Conservation (phyloP, 2,797 vertebrate species). For the Acanthopagrus latus region DNA sequence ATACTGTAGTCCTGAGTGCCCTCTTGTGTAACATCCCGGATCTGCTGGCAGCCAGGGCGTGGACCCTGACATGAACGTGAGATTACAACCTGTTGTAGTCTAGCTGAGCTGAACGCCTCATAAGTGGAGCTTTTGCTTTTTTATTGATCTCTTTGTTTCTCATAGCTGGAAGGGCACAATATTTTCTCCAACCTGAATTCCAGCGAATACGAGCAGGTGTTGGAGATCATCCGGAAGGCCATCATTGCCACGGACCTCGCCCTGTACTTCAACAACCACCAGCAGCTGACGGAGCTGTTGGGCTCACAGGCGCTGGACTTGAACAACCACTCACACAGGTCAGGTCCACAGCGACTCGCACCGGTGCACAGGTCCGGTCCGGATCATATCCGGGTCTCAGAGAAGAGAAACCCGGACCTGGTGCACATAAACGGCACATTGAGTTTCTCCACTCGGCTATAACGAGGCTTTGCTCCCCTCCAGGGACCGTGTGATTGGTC, state of each 20-base stretch:
- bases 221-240: conserved; percentile 99
- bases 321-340: conserved; percentile 96
- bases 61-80: conserved; percentile 24
- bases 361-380: conserved; percentile 16
- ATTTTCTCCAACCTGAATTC: conserved; percentile 99
- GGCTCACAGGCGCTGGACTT: conserved; percentile 89
- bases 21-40: conserved; percentile 34
- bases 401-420: conserved; percentile 29
- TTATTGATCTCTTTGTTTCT: conserved; percentile 93
- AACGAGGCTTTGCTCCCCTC: conserved; percentile 70
- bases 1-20: conserved; percentile 7
- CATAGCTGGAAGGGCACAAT: conserved; percentile 99
- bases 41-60: conserved; percentile 1
- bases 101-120: conserved; percentile 81
- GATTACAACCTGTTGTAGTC: conserved; percentile 64
- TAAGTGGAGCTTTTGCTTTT: conserved; percentile 92
- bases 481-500: conserved; percentile 97
- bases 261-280: conserved; percentile 97
- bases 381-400: conserved; percentile 12
- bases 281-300: conserved; percentile 93
- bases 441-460: conserved; percentile 55
- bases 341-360: conserved; percentile 40
- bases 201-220: conserved; percentile 97
- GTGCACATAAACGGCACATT: conserved; percentile 45
- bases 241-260: conserved; percentile 99